Percentiles rank a stretch among this genome's conserved stretches.
phyloP scores from a whole-genome alignment of 2,113 vertebrate genomes.

The Stictonetta naevosa region DNA sequence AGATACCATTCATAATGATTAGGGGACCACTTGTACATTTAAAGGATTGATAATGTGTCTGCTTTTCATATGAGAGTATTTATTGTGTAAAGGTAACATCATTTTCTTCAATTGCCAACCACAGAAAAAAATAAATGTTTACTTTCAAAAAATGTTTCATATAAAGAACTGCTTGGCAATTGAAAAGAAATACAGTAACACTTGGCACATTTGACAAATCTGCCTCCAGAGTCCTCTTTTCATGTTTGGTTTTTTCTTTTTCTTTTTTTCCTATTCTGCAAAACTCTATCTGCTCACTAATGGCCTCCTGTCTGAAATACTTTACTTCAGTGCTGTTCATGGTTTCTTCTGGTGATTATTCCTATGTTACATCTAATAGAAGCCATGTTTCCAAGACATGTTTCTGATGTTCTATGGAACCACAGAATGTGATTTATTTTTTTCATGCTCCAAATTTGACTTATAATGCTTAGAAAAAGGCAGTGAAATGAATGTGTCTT shows the following conservation, averaged over 20 bases:
- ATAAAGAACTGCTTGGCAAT: not conserved
- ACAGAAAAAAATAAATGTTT: not conserved
- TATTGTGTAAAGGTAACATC: not conserved
- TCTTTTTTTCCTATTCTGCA: not conserved
- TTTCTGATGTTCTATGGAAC: not conserved
- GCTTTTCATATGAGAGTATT: not conserved
- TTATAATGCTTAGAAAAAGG: not conserved
- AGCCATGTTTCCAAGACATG: fast-evolving
- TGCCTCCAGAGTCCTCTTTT: not conserved
- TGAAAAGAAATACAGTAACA: not conserved
- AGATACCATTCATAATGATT: not conserved
- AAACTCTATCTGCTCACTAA: not conserved
- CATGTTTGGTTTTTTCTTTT: not conserved
- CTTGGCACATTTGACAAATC: not conserved
- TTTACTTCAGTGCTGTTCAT: not conserved
- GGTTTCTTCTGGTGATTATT: not conserved
- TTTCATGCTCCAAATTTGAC: not conserved
- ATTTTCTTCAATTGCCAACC: not conserved
- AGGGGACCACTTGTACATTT: not conserved
- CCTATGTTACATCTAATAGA: not conserved
- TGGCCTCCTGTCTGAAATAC: not conserved
- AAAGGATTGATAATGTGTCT: not conserved
- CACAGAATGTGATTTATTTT: not conserved
- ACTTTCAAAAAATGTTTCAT: not conserved
- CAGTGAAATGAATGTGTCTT: not conserved